Base-by-base conservation (phyloP, 2,797 vertebrate species). In the Eulemur coronatus region DNA sequence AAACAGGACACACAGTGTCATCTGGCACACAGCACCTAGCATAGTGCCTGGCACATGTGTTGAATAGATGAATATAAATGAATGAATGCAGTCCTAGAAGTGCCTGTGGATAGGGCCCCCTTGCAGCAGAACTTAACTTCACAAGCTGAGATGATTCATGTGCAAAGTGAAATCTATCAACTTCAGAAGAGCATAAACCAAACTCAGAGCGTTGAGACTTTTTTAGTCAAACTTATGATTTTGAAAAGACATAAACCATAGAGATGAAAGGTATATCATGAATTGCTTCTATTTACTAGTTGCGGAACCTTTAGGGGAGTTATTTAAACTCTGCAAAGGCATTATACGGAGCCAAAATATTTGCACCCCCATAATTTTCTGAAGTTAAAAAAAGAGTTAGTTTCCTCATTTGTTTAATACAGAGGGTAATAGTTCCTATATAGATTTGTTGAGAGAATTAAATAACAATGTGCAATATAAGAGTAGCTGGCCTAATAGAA, bases 91-190 rank as follows among this genome's bases (percentile, higher is more conserved):
- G 98, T 95, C 89, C n/a, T 55, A 41, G 65, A n/a, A 97, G 69
- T 94, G 9, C 86, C 98, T 95, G 24, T 80, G 24, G 52, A 70
- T 61, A 67, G 57, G 95, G 97, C 97, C 95, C 46, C 98, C 94
- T 96, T 95, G 46, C 13, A 94, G 7, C 59, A 87, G 48, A 46
- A 70, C 0, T 26, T 33, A n/a, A 76, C 72, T 96, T 97, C 91
- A 89, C 96, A 97, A 94, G 87, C 69, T 95, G 96, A 98, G 90
- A 92, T 91, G 2, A 96, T 97, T 97, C 96, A 95, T 91, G 96
- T 84, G 88, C 95, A 96, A 97, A 98, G 91, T 88, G 97, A 85
- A 98, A 97, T 50, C 95, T 61, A 89, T 97, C 97, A 98, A 10
- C 76, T 4, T 15, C 6, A 67, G n/a, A 52, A 92, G 87, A 93